These are phyloP conservation scores for Cheirogaleus major DNA, from an alignment of 2,797 vertebrate genomes.

Conservation along the genomic window DNA sequence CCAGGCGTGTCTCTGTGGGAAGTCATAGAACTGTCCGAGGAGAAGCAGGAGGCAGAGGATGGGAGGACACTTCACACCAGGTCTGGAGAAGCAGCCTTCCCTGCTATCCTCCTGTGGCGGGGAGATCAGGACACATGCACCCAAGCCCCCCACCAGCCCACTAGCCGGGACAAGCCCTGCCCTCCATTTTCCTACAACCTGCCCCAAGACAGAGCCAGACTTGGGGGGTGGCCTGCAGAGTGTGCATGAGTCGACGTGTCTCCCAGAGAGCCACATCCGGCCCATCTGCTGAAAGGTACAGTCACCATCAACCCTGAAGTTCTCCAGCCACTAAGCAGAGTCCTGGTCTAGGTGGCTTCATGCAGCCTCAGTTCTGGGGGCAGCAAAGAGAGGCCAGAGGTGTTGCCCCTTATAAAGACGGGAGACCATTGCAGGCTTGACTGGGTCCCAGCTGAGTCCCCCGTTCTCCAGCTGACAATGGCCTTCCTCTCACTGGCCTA, in stretches of 20 bases:
- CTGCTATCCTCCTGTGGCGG: background rate
- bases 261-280: background rate
- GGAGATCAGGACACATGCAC: background rate
- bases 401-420: background rate
- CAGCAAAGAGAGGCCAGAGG: background rate
- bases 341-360: background rate
- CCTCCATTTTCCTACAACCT: background rate
- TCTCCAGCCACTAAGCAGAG: background rate
- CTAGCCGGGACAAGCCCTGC: background rate
- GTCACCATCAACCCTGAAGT: background rate
- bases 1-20: background rate
- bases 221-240: background rate
- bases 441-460: background rate
- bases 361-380: background rate
- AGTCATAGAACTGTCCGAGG: background rate
- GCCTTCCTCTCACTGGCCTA: background rate
- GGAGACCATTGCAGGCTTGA: background rate
- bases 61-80: background rate
- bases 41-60: background rate
- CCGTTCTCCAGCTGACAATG: background rate
- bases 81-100: background rate
- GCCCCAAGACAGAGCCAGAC: background rate
- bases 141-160: background rate
- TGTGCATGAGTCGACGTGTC: background rate
- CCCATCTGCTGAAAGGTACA: background rate